Evolutionary conservation across 2,888 invertebrate species (phyloP), one percentile per base, ranked within the genome.

Genomic region (Stegana nigrithorax): DNA sequence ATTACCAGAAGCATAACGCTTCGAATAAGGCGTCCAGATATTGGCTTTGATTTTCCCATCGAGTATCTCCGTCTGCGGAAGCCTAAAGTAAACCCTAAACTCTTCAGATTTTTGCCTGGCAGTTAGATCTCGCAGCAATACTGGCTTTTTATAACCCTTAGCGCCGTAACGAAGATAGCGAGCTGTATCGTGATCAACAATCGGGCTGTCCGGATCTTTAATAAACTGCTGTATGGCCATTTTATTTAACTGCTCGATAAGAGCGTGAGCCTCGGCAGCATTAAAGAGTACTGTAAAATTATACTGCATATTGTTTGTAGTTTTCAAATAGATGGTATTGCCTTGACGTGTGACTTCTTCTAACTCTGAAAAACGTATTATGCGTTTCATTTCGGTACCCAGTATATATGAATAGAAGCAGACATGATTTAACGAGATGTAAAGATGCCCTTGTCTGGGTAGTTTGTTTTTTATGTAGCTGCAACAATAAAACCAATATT

Each of bases 361-460:
- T 82, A 93, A 91, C 60, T 90, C 91, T 23, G 95, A 87, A 74
- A 91, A 93, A 1, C 92, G 89, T 62, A 98, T 90, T 70, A 93
- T 91, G 53, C 97, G 88, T 78, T 93, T 93, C 4, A 94, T 95
- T 84, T 97, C 96, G 64, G 90, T 91, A 7, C 97, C 96, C 86
- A 98, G 89, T 80, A 98, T 92, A 82, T 94, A 96, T 0, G 98
- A 95, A 85, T 98, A 94, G 87, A 98, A 99, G 83, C 97, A 97
- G 84, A 98, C 89, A 84, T 96, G 95, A 84, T 97, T 96, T 32
- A 98, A 92, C 19, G 97, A 97, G n/a, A 98, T 89, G 83, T 98
- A 99, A 83, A 98, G 88, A 92, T 96, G 96, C 29, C 98, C 98
- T 87, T 98, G 98, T n/a, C 95, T 88, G 0, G 97, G 98, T 72